Evolutionary conservation across 2,888 invertebrate genomes (phyloP), one percentile per base, ranked within the genome.

Genomic region (Balanococcus diminutus): DNA sequence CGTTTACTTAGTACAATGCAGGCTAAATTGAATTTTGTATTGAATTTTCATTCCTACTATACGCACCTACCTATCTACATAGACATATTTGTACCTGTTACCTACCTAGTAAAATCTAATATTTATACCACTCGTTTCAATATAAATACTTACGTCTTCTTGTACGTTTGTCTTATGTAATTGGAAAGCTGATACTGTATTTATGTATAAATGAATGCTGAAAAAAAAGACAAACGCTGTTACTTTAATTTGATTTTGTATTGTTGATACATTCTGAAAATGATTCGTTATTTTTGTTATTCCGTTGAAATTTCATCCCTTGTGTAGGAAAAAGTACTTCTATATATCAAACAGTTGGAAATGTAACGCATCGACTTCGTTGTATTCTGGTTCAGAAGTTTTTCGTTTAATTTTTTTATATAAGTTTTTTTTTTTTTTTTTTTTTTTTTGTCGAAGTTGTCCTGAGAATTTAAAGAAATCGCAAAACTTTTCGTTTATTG

Each of bases 391-490:
- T 56, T 51, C 56, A 19, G 31, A 46, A 51, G 51, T 82, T 82
- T 82, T 82, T 82, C 82, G 46, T 82, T 82, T 82, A 56, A 46
- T 82, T 82, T 82, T 82, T 46, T 82, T 19, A n/a, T 82, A 31
- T 39, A 32, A 19, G 31, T 81, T n/a, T 36, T 28, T 28, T 72
- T 25, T 72, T 67, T 67, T 25, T 72, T 67, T 67, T 56, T 3
- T 56, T n/a, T 79, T 19, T 81, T 36, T 25, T 5, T 19, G 11
- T n/a, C 32, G 75, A 31, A 32, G 31, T 75, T 75, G 19, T 75
- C 32, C n/a, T 14, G 28, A 67, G 61, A 67, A 67, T 67, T 67
- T 67, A 67, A 67, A 75, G 19, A 1, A n/a, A 32, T 75, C n/a
- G n/a, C 11, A 32, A n/a, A 75, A 75, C 75, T 75, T 75, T 75